Conservation (phyloP, 2,888 invertebrate genomes). For the Zaprionus obscuricornis region DNA sequence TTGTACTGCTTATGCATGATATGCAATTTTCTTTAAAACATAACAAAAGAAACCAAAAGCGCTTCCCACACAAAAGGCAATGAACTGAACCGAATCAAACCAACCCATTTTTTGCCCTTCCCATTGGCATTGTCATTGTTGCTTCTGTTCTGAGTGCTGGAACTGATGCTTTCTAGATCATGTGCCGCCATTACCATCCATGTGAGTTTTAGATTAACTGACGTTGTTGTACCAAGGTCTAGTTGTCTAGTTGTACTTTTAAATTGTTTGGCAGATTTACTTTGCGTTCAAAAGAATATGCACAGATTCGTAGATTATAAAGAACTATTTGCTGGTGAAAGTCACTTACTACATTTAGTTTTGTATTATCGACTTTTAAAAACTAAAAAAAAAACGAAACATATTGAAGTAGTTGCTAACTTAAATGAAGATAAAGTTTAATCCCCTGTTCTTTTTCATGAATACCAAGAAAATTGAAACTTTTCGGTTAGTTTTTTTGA, state of each 20-base stretch:
- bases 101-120: conserved; percentile 29
- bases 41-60: conserved; percentile 7
- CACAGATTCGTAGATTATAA: too few relatives aligned
- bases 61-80: conserved; percentile 34
- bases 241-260: conserved; percentile 10
- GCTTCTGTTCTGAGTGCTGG: conserved; percentile 4
- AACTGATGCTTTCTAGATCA: conserved; percentile 37
- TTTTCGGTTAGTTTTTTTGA: too few relatives aligned
- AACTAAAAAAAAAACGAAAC: too few relatives aligned
- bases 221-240: conserved; percentile 19
- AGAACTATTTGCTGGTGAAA: too few relatives aligned
- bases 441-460: too few relatives aligned
- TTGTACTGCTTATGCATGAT: conserved; percentile 10
- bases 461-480: too few relatives aligned
- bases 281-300: too few relatives aligned
- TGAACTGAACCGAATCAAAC: conserved; percentile 6
- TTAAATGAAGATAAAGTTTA: too few relatives aligned
- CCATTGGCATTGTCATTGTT: conserved; percentile 30
- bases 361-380: too few relatives aligned
- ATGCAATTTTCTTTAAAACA: conserved; percentile 29
- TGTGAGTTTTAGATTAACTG: conserved; percentile 52
- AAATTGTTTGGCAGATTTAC: conserved; percentile 37
- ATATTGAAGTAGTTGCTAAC: too few relatives aligned
- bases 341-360: too few relatives aligned
- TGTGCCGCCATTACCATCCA: conserved; percentile 53